phyloP scores from a whole-genome alignment of 1,140 invertebrate genomes.

The Hyposmocoma kahamanoa region DNA sequence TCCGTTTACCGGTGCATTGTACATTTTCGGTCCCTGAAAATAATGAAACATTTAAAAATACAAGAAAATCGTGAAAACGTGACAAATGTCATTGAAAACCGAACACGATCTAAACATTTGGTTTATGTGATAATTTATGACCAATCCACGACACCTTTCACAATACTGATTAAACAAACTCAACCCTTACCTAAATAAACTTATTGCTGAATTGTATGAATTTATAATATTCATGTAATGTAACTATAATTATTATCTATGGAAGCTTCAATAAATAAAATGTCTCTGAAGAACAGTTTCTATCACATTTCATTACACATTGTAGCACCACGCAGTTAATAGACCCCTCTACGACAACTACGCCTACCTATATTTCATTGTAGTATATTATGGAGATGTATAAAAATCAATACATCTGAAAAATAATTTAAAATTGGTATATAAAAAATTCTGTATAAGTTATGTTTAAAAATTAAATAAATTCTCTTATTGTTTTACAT shows the following conservation, averaged over 20 bases:
- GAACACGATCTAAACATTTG: too few species aligned
- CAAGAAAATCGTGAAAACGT: too few species aligned
- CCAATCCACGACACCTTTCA: too few species aligned
- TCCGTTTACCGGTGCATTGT: too few species aligned
- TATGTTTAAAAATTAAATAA: conserved; percentile 70
- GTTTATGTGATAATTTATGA: too few species aligned
- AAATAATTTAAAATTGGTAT: conserved; percentile 69
- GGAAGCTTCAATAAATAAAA: conserved; percentile 71
- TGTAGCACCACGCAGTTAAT: conserved; percentile 71
- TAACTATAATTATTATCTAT: conserved; percentile 59
- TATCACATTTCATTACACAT: conserved; percentile 71
- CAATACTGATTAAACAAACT: too few species aligned
- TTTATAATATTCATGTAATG: conserved; percentile 44
- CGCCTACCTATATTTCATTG: conserved; percentile 66
- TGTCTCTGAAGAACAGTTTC: conserved; percentile 68
- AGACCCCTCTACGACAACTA: conserved; percentile 69
- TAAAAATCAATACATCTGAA: conserved; percentile 73
- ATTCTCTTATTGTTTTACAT: conserved; percentile 67
- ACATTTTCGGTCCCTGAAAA: too few species aligned
- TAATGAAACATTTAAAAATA: too few species aligned
- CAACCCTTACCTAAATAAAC: conserved; percentile 52
- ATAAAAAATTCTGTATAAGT: conserved; percentile 70
- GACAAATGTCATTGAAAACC: too few species aligned
- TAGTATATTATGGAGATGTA: conserved; percentile 71
- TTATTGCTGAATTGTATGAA: conserved; percentile 53